Conservation (phyloP, 2,888 invertebrate genomes). For the Callyntrura sp. region DNA sequence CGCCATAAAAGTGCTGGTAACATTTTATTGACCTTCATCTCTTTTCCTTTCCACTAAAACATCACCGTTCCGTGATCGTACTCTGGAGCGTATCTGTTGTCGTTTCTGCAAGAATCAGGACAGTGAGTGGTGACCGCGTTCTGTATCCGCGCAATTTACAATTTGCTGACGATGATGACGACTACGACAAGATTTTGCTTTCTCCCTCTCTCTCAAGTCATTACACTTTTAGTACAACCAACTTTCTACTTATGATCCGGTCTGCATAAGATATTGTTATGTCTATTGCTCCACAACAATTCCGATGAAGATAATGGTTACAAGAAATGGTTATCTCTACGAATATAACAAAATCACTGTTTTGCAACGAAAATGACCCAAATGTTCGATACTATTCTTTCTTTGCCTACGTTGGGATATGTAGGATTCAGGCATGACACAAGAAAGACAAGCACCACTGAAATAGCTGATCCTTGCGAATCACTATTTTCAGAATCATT, state of each 20-base stretch:
- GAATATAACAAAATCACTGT: background rate
- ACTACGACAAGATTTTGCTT: background rate
- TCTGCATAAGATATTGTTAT: background rate
- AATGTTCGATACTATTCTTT: background rate
- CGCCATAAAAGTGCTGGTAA: conserved; percentile 16
- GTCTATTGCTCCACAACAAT: conserved; percentile 21
- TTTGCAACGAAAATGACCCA: background rate
- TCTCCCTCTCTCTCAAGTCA: conserved; percentile 7
- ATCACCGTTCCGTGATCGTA: background rate
- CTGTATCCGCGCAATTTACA: conserved; percentile 19
- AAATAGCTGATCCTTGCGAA: background rate
- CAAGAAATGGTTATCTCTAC: conserved; percentile 19
- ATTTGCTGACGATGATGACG: conserved; percentile 31
- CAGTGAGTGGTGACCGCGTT: background rate
- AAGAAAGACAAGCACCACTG: background rate
- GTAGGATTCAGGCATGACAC: background rate
- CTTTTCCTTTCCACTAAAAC: background rate
- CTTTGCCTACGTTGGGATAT: background rate
- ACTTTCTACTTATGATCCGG: background rate
- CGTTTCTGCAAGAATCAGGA: background rate
- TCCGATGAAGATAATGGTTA: background rate
- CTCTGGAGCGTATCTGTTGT: background rate
- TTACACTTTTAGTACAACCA: background rate
- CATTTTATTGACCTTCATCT: conserved; percentile 49
- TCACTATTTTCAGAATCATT: conserved; percentile 25